Evolutionary conservation across 2,113 vertebrate genomes (phyloP).

Genomic region (Gymnarchus niloticus): DNA sequence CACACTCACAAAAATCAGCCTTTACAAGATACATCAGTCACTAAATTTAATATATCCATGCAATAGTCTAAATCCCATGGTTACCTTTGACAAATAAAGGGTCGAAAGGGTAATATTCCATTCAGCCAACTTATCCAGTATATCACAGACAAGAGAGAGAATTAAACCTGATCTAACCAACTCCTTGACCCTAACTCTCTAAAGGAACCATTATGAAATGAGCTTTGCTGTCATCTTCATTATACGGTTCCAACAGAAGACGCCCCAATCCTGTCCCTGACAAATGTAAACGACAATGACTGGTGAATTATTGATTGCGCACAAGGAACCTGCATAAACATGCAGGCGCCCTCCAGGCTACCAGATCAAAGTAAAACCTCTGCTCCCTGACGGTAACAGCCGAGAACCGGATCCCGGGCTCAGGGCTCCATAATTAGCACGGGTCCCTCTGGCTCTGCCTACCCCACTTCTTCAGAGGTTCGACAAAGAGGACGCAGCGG

Average conservation of each 20-base stretch:
- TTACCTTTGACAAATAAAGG: background rate
- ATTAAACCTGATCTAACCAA: background rate
- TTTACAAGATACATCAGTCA: background rate
- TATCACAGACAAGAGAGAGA: background rate
- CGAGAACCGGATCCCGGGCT: background rate
- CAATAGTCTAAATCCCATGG: background rate
- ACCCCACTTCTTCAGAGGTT: background rate
- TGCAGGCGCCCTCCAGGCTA: background rate
- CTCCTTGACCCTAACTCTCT: background rate
- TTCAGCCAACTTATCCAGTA: background rate
- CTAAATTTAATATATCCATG: background rate
- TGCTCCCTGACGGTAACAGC: background rate
- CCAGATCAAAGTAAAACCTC: background rate
- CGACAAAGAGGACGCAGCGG: background rate
- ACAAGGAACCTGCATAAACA: conserved; percentile 5
- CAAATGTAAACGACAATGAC: background rate
- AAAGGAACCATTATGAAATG: background rate
- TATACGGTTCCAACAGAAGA: background rate
- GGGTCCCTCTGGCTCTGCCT: background rate
- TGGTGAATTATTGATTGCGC: background rate
- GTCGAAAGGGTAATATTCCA: background rate
- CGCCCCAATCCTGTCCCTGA: background rate
- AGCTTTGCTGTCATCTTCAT: background rate
- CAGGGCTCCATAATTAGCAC: background rate
- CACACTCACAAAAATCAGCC: background rate